Evolutionary conservation across 2,113 vertebrate species (phyloP).

Genomic region (Rhinoptilus africanus): DNA sequence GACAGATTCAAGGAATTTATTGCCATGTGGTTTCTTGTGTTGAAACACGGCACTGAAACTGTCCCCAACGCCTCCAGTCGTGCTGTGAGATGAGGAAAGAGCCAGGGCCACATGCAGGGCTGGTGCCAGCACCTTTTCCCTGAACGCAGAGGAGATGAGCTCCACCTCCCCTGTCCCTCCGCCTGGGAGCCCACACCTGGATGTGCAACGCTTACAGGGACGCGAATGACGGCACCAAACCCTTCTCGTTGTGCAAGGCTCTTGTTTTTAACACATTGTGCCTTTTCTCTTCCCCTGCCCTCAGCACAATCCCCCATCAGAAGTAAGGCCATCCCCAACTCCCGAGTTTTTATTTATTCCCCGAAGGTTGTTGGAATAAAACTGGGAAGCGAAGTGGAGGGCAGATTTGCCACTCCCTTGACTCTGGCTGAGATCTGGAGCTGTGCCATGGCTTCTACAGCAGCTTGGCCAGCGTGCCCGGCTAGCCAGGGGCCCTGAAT

Average conservation of each 20-base stretch:
- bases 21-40: background rate
- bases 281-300: background rate
- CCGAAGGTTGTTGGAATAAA: background rate
- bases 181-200: background rate
- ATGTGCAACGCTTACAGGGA: accelerated
- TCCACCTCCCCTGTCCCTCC: background rate
- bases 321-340: background rate
- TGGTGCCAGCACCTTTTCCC: background rate
- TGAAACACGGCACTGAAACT: background rate
- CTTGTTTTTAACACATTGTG: background rate
- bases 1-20: background rate
- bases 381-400: background rate
- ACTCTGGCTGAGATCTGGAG: background rate
- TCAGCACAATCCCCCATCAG: background rate
- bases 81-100: background rate
- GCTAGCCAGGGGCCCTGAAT: background rate
- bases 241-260: accelerated
- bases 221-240: background rate
- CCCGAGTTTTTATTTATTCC: background rate
- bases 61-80: background rate
- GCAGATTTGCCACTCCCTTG: background rate
- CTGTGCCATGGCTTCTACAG: background rate
- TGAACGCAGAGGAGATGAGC: background rate
- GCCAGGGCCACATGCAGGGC: background rate
- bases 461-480: background rate